Conservation (phyloP, 2,888 invertebrate genomes). For the Drosophila nigricruria region DNA sequence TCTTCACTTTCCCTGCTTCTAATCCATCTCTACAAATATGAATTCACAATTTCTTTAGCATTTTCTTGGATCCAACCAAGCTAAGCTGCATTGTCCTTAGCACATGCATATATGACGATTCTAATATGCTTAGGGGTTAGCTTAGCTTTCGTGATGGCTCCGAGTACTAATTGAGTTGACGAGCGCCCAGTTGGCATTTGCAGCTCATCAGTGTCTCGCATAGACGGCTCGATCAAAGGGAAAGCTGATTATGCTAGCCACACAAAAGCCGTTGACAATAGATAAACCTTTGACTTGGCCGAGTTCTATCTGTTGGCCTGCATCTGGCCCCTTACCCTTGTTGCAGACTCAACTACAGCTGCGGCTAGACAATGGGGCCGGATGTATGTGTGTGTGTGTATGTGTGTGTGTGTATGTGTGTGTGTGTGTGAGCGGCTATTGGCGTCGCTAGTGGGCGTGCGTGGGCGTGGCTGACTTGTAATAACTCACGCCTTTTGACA, state of each 20-base stretch:
- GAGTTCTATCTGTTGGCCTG: slow-evolving; percentile 35
- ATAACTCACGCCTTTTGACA: slow-evolving; percentile 82
- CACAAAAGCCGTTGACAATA: slow-evolving; percentile 79
- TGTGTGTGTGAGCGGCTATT: slow-evolving; percentile 30
- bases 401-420: slow-evolving; percentile 21
- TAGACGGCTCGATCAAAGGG: slow-evolving; percentile 62
- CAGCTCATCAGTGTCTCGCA: slow-evolving; percentile 40
- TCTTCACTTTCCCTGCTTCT: background rate
- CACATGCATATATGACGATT: background rate
- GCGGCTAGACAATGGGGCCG: slow-evolving; percentile 51
- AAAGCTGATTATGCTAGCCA: slow-evolving; percentile 70
- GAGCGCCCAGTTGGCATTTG: slow-evolving; percentile 4
- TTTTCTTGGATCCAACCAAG: too few species aligned
- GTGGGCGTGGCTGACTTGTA: slow-evolving; percentile 75
- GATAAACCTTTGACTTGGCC: slow-evolving; percentile 76
- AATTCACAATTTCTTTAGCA: background rate
- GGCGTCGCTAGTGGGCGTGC: slow-evolving; percentile 43
- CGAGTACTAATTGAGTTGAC: slow-evolving; percentile 46
- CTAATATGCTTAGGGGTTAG: slow-evolving; percentile 5
- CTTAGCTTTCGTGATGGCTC: background rate
- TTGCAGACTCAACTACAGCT: slow-evolving; percentile 14
- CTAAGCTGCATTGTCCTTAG: background rate
- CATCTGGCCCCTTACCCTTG: background rate
- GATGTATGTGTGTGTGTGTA: slow-evolving; percentile 25
- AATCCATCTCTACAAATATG: background rate